Evolutionary conservation across 2,113 vertebrate species (phyloP), one percentile per base, ranked within the genome.

Genomic region (Ondatra zibethicus): DNA sequence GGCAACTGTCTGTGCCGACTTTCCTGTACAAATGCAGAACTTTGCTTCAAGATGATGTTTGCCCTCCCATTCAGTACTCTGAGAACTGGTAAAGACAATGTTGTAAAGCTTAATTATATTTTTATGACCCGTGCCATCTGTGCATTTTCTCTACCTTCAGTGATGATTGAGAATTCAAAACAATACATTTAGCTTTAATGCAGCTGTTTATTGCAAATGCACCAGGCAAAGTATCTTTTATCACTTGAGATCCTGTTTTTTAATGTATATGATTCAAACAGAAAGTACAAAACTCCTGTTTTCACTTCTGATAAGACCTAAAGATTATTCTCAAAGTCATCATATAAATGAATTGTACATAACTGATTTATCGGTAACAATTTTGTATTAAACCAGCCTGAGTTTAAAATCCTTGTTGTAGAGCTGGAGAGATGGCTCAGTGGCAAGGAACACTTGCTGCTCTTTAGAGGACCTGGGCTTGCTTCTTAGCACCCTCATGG

Each of bases 71-170:
- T 86, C 63, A 88, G 21, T 47, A 89, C 29, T 96, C 73, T 85
- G 82, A 96, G 85, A 87, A 92, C 97, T 96, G 96, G 94, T 76
- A 89, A 75, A 66, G 93, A 92, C 91, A 81, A 75, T 97, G 92
- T 88, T 91, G 52, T 95, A 91, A 96, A 96, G 88, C 87, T 77
- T 97, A 93, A 96, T 95, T 96, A 96, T 93, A 78, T 96, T 96
- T 98, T 97, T 97, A 97, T 97, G 88, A 68, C 88, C 96, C 55
- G 3, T 85, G 72, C 97, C 97, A 96, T 98, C 96, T 98, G 96
- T 94, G 88, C 61, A 19, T 97, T 97, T 97, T 89, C 96, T 97
- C 97, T 88, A 55, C 90, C 95, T 95, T 96, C 47, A 96, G 50
- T 90, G 92, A 75, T 92, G 88, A 95, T 89, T 84, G 50, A 94